Evolutionary conservation across 2,113 vertebrate genomes (phyloP).

Genomic region (Lasiurus cinereus): DNA sequence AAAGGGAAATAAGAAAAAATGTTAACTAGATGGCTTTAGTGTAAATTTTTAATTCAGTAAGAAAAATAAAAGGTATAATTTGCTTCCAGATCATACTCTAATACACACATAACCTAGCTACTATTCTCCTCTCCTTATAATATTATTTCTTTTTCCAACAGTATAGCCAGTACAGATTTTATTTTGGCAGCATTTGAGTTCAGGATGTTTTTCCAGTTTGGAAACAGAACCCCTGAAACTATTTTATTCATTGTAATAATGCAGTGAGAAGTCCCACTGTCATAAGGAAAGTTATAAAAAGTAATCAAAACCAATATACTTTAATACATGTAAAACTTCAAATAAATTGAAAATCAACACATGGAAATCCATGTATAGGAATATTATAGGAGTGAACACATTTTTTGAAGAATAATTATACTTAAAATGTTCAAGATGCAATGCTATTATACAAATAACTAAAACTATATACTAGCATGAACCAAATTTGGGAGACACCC

Average conservation of each 20-base stretch:
- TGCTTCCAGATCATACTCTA: not conserved
- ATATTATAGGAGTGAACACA: not conserved
- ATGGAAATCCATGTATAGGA: not conserved
- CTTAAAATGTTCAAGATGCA: not conserved
- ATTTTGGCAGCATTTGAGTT: not conserved
- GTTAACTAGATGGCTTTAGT: not conserved
- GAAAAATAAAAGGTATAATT: not conserved
- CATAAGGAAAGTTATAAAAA: constrained; percentile 27
- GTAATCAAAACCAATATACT: not conserved
- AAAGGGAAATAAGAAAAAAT: not conserved
- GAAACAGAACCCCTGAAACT: not conserved
- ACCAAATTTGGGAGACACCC: not conserved
- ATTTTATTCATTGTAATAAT: constrained; percentile 34
- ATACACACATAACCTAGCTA: not conserved
- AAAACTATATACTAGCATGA: not conserved
- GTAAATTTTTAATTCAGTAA: constrained; percentile 7
- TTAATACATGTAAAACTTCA: constrained; percentile 16
- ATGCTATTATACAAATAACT: not conserved
- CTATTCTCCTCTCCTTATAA: constrained; percentile 17
- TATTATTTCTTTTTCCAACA: constrained; percentile 14
- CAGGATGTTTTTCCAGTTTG: not conserved
- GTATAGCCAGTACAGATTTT: not conserved
- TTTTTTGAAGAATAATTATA: not conserved
- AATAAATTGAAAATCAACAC: constrained; percentile 27
- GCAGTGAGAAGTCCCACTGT: not conserved